Evolutionary conservation across 2,797 vertebrate species (phyloP).

Genomic region (Valencia hispanica): DNA sequence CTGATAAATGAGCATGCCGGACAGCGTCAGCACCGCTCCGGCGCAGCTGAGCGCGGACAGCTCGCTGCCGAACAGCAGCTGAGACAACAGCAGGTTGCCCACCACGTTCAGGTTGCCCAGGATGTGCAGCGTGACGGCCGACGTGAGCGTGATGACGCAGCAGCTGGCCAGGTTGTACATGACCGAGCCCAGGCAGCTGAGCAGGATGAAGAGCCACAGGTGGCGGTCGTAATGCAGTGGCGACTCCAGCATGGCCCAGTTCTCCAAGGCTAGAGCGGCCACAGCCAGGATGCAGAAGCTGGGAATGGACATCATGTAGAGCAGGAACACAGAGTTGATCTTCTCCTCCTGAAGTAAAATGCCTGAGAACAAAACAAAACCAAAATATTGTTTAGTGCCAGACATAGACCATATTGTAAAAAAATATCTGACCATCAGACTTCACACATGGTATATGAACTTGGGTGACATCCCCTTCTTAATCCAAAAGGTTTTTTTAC

Average conservation of each 20-base stretch:
- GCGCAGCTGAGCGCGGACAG: constrained; percentile 88
- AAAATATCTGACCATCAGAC: neutral
- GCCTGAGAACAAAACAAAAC: constrained; percentile 74
- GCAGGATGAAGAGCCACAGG: constrained; percentile 92
- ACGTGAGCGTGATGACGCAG: constrained; percentile 93
- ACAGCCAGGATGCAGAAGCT: constrained; percentile 92
- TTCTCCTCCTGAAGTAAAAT: constrained; percentile 92
- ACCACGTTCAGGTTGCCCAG: constrained; percentile 93
- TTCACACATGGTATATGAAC: neutral
- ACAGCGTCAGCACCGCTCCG: constrained; percentile 88
- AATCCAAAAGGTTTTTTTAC: neutral
- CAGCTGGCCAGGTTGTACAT: constrained; percentile 97
- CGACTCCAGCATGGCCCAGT: constrained; percentile 83
- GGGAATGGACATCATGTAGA: constrained; percentile 94
- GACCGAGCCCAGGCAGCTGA: constrained; percentile 95
- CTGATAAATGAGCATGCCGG: constrained; percentile 93
- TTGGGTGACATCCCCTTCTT: neutral
- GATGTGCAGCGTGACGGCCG: constrained; percentile 95
- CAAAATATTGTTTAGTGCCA: neutral
- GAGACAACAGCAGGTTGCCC: constrained; percentile 92
- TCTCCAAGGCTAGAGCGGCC: constrained; percentile 87
- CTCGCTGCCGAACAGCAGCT: constrained; percentile 89
- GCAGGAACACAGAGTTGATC: constrained; percentile 90
- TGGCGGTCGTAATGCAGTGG: constrained; percentile 80
- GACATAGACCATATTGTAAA: neutral